A percentile compares a stretch with the other conserved stretches of the same genome.
Evolutionary conservation across 2,797 vertebrate genomes (phyloP).

Genomic region (Coendou prehensilis): DNA sequence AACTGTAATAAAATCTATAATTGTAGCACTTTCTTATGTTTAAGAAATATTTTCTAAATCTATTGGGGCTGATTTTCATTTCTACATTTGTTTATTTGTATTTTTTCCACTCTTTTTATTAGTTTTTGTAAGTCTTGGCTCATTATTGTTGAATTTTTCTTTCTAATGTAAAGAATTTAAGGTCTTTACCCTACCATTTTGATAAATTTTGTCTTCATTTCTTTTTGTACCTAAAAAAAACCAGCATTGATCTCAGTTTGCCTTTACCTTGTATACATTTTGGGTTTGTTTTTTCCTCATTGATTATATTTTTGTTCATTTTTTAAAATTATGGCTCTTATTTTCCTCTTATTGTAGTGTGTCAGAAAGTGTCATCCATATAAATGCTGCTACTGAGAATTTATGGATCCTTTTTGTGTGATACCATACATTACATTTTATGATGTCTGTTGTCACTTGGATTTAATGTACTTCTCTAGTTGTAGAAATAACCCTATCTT

Average conservation of each 20-base stretch:
- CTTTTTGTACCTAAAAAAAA: background rate
- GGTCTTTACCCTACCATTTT: background rate
- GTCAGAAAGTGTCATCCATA: background rate
- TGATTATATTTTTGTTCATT: background rate
- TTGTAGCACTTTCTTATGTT: background rate
- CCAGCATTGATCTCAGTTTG: background rate
- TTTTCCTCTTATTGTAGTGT: conserved; percentile 1
- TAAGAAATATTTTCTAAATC: background rate
- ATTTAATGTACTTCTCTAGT: background rate
- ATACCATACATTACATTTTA: background rate
- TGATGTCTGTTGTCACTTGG: background rate
- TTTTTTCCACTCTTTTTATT: background rate
- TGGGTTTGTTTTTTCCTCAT: conserved; percentile 9
- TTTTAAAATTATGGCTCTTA: background rate
- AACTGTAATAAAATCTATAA: background rate
- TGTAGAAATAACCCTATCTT: background rate
- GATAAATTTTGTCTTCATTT: conserved; percentile 10
- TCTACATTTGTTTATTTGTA: conserved; percentile 13
- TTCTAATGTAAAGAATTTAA: conserved; percentile 27
- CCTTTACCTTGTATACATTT: background rate
- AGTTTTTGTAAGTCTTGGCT: background rate
- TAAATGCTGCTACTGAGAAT: conserved; percentile 44
- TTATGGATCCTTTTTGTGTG: conserved; percentile 9
- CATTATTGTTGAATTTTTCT: conserved; percentile 31
- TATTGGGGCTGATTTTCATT: background rate